These are phyloP conservation scores for Tapirus terrestris DNA, from an alignment of 2,113 vertebrate genomes.

Conservation along the genomic window DNA sequence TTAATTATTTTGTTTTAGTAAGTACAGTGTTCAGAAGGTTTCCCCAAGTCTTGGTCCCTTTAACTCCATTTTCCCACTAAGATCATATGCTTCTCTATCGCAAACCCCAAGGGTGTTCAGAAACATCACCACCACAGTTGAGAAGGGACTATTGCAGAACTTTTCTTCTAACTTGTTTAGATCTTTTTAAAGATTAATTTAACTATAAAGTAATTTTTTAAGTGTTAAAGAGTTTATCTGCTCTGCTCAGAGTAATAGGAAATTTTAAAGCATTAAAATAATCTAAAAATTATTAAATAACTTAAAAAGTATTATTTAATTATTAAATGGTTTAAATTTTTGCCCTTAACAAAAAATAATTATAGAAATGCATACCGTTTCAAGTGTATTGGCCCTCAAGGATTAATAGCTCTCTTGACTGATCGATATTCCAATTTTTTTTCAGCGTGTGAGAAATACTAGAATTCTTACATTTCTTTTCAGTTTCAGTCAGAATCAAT, in stretches of 20 bases:
- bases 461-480: not conserved
- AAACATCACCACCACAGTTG: not conserved
- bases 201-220: not conserved
- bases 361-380: not conserved
- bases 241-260: not conserved
- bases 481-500: not conserved
- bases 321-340: slow-evolving; percentile 30
- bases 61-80: not conserved
- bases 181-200: not conserved
- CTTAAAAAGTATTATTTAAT: not conserved
- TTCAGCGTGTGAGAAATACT: not conserved
- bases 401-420: not conserved
- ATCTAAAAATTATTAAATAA: not conserved
- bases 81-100: not conserved
- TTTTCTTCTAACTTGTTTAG: not conserved
- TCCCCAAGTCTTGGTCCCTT: not conserved
- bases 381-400: not conserved
- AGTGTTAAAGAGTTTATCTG: not conserved
- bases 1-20: not conserved
- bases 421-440: not conserved
- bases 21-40: not conserved
- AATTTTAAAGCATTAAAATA: not conserved
- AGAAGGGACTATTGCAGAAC: not conserved
- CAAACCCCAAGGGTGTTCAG: not conserved
- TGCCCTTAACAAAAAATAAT: not conserved